Evolutionary conservation across 2,113 vertebrate species (phyloP).

Genomic region (Thamnaconus septentrionalis): DNA sequence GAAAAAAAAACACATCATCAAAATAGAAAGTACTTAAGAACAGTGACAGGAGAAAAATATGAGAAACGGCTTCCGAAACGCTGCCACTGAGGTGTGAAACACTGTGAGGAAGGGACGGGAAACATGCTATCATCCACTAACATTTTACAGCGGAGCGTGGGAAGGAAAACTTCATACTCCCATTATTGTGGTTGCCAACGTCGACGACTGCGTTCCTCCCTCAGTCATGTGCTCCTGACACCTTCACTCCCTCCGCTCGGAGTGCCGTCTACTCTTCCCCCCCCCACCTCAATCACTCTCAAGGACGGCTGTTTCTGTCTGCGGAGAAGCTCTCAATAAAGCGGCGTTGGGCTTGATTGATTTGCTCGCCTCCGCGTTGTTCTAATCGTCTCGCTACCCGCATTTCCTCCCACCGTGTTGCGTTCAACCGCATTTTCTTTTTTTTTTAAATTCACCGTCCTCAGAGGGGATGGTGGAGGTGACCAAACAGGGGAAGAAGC

Average conservation of each 20-base stretch:
- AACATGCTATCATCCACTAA: too few relatives aligned
- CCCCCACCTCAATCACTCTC: background rate
- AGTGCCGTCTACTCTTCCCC: background rate
- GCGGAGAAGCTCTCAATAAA: background rate
- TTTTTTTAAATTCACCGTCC: slow-evolving; percentile 9
- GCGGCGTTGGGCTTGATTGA: background rate
- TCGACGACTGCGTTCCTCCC: background rate
- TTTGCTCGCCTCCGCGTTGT: background rate
- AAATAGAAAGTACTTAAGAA: too few relatives aligned
- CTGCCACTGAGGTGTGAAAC: too few relatives aligned
- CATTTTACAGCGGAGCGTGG: too few relatives aligned
- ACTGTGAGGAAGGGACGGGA: too few relatives aligned
- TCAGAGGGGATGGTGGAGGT: slow-evolving; percentile 76
- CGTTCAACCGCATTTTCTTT: background rate
- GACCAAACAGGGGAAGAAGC: slow-evolving; percentile 64
- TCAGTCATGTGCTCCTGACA: slow-evolving; percentile 35
- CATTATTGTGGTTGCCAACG: background rate
- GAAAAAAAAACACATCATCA: too few relatives aligned
- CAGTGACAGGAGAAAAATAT: too few relatives aligned
- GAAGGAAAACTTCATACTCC: too few relatives aligned
- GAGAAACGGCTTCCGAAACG: too few relatives aligned
- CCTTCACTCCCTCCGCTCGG: background rate
- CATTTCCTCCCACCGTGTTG: background rate
- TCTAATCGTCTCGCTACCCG: background rate
- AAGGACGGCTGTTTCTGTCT: slow-evolving; percentile 7